A percentile compares a stretch with the other conserved stretches of the same genome.
Conservation (phyloP, 2,113 vertebrate genomes). For the Engystomops pustulosus region DNA sequence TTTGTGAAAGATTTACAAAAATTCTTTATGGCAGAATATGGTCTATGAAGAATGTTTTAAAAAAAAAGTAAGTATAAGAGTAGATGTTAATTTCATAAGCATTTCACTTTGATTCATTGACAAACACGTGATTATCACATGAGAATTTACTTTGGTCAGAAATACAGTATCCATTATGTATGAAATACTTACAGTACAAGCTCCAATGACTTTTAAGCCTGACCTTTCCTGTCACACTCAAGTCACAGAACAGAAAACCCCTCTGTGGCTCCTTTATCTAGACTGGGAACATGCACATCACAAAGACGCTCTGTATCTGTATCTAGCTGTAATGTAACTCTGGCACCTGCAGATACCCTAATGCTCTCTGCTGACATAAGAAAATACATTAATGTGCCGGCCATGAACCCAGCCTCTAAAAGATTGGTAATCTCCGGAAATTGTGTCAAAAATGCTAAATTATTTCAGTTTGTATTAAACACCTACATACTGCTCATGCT, state of each 20-base stretch:
- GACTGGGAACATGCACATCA: constrained; percentile 53
- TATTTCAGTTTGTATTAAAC: background rate
- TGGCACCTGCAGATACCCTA: constrained; percentile 41
- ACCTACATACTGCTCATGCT: background rate
- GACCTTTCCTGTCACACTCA: constrained; percentile 53
- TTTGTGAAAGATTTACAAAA: background rate
- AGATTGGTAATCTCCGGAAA: background rate
- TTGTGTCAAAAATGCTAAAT: constrained; percentile 12
- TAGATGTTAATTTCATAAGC: background rate
- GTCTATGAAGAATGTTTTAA: background rate
- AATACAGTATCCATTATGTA: constrained; percentile 40
- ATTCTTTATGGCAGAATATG: background rate
- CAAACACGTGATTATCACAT: constrained; percentile 30
- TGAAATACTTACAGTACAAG: constrained; percentile 35
- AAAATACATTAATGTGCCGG: constrained; percentile 52
- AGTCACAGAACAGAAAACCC: constrained; percentile 29
- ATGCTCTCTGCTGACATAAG: constrained; percentile 47
- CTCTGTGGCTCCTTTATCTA: constrained; percentile 52
- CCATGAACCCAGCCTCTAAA: constrained; percentile 24
- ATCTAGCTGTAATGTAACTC: constrained; percentile 52
- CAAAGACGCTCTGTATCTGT: constrained; percentile 46
- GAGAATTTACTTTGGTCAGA: constrained; percentile 30
- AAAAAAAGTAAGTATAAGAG: background rate
- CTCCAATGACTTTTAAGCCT: constrained; percentile 44
- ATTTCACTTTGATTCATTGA: constrained; percentile 20